Percentiles rank a stretch among this genome's conserved stretches.
Conservation (phyloP, 2,888 invertebrate species). For the Andricus quercusramuli region DNA sequence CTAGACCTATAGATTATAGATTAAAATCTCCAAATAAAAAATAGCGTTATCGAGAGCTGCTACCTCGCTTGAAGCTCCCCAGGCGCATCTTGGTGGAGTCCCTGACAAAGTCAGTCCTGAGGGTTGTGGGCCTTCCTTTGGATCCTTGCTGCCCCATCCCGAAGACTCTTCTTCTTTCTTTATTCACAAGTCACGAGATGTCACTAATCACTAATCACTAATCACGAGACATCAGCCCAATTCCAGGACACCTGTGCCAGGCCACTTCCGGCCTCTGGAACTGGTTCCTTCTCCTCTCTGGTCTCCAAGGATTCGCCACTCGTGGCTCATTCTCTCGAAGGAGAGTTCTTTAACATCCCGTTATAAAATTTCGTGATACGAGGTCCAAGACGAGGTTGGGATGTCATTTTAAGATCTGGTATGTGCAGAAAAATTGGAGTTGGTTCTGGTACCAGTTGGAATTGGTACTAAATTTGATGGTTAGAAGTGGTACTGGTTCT, state of each 20-base stretch:
- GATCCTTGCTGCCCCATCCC: slow-evolving; percentile 76
- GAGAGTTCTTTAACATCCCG: slow-evolving; percentile 14
- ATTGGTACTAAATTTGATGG: neutral
- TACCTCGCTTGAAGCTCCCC: slow-evolving; percentile 76
- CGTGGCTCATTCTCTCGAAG: slow-evolving; percentile 27
- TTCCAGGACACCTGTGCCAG: slow-evolving; percentile 44
- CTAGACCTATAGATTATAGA: neutral
- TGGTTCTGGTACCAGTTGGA: neutral
- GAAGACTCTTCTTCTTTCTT: slow-evolving; percentile 38
- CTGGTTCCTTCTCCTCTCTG: slow-evolving; percentile 20
- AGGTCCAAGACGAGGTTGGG: neutral
- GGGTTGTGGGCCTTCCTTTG: slow-evolving; percentile 67
- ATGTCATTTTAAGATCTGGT: slow-evolving; percentile 19
- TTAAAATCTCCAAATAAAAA: neutral
- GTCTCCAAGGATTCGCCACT: neutral
- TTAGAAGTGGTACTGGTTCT: neutral
- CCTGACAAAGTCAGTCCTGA: slow-evolving; percentile 73
- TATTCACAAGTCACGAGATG: neutral
- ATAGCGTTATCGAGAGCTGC: slow-evolving; percentile 19
- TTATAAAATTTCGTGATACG: neutral
- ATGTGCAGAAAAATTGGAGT: neutral
- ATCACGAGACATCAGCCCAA: slow-evolving; percentile 47
- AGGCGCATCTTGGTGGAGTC: slow-evolving; percentile 74
- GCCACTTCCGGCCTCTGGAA: slow-evolving; percentile 4
- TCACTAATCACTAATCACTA: slow-evolving; percentile 41